phyloP scores from a whole-genome alignment of 2,113 vertebrate genomes.

The Poeciliopsis occidentalis region DNA sequence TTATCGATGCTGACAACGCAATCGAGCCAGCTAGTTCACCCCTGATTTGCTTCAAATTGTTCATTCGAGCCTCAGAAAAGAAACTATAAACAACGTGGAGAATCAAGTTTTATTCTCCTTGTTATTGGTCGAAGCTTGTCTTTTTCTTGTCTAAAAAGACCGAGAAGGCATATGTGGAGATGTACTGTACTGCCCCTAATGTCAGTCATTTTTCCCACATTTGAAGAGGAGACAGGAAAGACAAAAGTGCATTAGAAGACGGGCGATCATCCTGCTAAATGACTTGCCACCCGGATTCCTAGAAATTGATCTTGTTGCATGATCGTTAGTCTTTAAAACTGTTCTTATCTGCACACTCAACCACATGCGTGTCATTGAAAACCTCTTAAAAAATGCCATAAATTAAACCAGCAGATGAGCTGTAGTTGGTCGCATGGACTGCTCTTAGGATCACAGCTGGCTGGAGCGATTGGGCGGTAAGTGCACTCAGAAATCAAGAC shows the following conservation, averaged over 20 bases:
- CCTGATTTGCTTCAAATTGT: conserved; percentile 50
- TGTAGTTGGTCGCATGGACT: conserved; percentile 11
- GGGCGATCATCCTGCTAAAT: conserved; percentile 60
- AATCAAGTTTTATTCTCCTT: background rate
- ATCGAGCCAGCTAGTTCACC: conserved; percentile 46
- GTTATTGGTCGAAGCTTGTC: too few species aligned
- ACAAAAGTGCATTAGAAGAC: conserved; percentile 63
- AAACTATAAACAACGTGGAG: background rate
- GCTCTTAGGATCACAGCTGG: conserved; percentile 71
- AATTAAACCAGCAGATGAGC: conserved; percentile 65
- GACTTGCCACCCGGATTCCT: conserved; percentile 64
- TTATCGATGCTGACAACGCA: conserved; percentile 30
- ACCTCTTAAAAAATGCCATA: conserved; percentile 66
- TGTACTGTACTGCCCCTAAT: conserved; percentile 7
- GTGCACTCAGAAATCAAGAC: conserved; percentile 80
- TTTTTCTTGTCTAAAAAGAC: background rate
- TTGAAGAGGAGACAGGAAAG: conserved; percentile 45
- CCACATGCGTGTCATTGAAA: conserved; percentile 57
- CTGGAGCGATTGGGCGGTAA: conserved; percentile 64
- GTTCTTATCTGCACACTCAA: conserved; percentile 56
- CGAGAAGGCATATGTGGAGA: background rate
- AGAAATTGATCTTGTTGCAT: conserved; percentile 75
- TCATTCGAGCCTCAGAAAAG: conserved; percentile 20
- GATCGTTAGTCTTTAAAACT: conserved; percentile 72
- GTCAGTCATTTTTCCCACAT: conserved; percentile 23